phyloP scores from a whole-genome alignment of 2,888 invertebrate genomes.

The Coleophora deauratella region DNA sequence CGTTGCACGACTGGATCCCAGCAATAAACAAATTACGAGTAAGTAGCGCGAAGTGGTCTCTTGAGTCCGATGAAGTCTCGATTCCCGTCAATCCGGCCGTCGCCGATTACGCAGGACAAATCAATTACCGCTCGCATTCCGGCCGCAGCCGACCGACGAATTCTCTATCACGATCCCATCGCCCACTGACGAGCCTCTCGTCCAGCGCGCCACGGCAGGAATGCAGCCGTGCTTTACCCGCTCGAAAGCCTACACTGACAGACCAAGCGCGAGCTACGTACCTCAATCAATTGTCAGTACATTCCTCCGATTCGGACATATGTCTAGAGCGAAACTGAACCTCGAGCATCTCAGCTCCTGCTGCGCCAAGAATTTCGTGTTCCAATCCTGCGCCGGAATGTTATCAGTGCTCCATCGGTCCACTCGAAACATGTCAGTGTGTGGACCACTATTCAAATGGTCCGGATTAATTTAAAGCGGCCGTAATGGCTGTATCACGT shows the following conservation, averaged over 20 bases:
- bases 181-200: constrained; percentile 53
- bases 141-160: constrained; percentile 58
- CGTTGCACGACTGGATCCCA: no score
- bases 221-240: constrained; percentile 38
- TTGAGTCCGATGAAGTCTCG: background rate
- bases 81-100: constrained; percentile 33
- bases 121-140: constrained; percentile 70
- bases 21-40: no score
- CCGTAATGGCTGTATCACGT: constrained; percentile 30
- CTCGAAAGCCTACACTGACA: constrained; percentile 45
- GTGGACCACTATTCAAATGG: constrained; percentile 57
- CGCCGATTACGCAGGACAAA: constrained; percentile 66
- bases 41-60: background rate
- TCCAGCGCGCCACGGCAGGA: constrained; percentile 43
- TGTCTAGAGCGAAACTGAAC: constrained; percentile 45
- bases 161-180: constrained; percentile 68
- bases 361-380: constrained; percentile 63
- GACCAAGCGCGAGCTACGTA: constrained; percentile 50
- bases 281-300: constrained; percentile 55
- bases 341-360: constrained; percentile 51
- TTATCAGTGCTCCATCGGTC: constrained; percentile 52
- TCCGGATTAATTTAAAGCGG: constrained; percentile 47
- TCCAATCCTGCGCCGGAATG: constrained; percentile 64
- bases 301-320: constrained; percentile 59
- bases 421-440: constrained; percentile 17